phyloP scores from a whole-genome alignment of 2,888 invertebrate species.

The Melinaea menophilus region DNA sequence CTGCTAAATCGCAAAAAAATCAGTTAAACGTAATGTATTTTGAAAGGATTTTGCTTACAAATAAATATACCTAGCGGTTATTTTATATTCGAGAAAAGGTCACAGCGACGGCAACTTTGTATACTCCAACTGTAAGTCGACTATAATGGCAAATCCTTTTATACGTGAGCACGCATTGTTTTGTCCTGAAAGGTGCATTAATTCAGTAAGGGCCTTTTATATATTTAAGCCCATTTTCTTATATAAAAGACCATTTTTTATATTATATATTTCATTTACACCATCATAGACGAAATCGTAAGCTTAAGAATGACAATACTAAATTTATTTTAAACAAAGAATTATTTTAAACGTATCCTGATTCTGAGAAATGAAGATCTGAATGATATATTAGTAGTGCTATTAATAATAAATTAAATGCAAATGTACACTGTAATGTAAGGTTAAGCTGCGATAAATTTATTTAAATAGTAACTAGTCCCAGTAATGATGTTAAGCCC shows the following conservation, averaged over 20 bases:
- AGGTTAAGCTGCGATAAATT: conserved; percentile 16
- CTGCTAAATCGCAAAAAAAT: too few relatives aligned
- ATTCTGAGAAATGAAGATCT: too few relatives aligned
- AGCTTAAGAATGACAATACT: too few relatives aligned
- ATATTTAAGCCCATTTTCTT: background rate
- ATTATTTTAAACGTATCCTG: too few relatives aligned
- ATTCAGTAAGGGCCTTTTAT: background rate
- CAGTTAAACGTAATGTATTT: too few relatives aligned
- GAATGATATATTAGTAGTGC: too few relatives aligned
- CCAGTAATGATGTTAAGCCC: conserved; percentile 39
- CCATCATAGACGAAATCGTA: too few relatives aligned
- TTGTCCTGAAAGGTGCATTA: conserved; percentile 17
- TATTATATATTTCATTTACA: too few relatives aligned
- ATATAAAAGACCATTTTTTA: too few relatives aligned
- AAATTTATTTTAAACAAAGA: too few relatives aligned
- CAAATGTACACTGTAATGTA: background rate
- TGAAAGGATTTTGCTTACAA: conserved; percentile 11
- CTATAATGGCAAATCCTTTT: conserved; percentile 52
- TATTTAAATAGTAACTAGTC: conserved; percentile 26
- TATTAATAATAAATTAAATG: too few relatives aligned
- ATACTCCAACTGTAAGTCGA: conserved; percentile 53
- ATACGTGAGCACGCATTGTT: conserved; percentile 28
- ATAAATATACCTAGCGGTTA: conserved; percentile 22
- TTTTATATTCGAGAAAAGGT: conserved; percentile 52
- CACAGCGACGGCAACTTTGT: conserved; percentile 54